phyloP scores from a whole-genome alignment of 1,140 invertebrate genomes.

The Aphelenchoides fujianensis region DNA sequence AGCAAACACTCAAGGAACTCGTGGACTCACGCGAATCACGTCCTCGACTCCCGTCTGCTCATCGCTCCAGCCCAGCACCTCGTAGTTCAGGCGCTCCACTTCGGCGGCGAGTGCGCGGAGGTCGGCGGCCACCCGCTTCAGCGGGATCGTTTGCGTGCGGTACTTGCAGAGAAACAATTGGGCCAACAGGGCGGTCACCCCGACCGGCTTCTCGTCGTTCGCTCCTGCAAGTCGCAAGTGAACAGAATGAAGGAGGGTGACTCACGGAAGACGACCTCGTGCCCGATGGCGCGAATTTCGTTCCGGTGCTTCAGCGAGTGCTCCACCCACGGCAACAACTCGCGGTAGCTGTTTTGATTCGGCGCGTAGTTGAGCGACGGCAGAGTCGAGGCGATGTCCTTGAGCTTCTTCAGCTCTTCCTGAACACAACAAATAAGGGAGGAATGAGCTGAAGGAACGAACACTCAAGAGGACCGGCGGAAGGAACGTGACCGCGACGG shows the following conservation, averaged over 20 bases:
- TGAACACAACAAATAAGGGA: no score
- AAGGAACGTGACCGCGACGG: conserved; percentile 84
- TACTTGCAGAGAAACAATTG: conserved; percentile 30
- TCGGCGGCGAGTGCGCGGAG: conserved; percentile 15
- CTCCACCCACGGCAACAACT: conserved; percentile 35
- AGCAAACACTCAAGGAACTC: background rate
- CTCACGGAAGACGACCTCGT: conserved; percentile 29
- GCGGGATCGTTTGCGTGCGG: conserved; percentile 13
- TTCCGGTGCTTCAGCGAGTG: conserved; percentile 20
- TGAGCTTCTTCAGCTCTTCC: conserved; percentile 30
- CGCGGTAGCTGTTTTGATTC: conserved; percentile 29
- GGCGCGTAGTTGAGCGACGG: conserved; percentile 28
- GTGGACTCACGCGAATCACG: conserved; percentile 3
- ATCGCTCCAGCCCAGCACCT: conserved; percentile 26
- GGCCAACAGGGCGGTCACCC: conserved; percentile 19
- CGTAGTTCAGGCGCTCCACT: conserved; percentile 25
- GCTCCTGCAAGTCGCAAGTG: conserved; percentile 21
- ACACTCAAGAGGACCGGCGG: conserved; percentile 84
- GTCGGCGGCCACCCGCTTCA: conserved; percentile 22
- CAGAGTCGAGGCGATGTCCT: conserved; percentile 9
- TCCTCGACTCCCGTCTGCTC: background rate
- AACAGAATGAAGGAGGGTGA: background rate
- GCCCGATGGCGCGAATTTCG: conserved; percentile 33
- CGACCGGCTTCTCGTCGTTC: conserved; percentile 30
- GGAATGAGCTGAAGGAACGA: no score